Evolutionary conservation across 2,888 invertebrate species (phyloP), one percentile per base, ranked within the genome.

Genomic region (Odontothrips loti): DNA sequence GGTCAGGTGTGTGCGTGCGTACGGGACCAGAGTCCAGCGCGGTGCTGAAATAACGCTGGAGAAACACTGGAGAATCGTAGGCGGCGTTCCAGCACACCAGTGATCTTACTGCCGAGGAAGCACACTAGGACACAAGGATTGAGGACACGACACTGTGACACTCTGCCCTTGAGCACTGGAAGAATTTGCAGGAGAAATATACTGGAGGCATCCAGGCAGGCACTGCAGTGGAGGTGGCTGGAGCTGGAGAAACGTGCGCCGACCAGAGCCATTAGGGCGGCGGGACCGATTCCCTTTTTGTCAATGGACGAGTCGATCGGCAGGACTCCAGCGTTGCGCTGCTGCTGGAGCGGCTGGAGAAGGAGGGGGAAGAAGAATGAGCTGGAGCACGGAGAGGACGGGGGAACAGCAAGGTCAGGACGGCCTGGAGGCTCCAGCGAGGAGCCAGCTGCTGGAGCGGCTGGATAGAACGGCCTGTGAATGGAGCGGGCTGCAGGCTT

Each of bases 241-340:
- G 15, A 6, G 58, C 51, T 51, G 51, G 51, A 51, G 51, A 20
- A 17, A 58, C 17, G 17, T 58, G 58, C 34, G 68, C 68, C 23
- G 27, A 3, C 68, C 23, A 27, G 8, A 27, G 68, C 68, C 10
- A 9, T 23, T 12, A 9, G 68, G 27, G 27, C 68, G 11, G 23
- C 68, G 27, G 27, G 23, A 27, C 27, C 23, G 68, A n/a, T 27
- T 27, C 68, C 23, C 68, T 75, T 75, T 75, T 75, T 75, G 68
- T 75, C 23, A 75, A 75, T 75, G 68, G 27, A 23, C 23, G 68
- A n/a, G 68, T 75, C 68, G 27, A 75, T 75, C 68, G 68, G 12
- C 51, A 20, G 20, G 51, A 20, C 23, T 58, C 58, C 58, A 23
- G 68, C 68, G 68, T 23, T 23, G 48, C 48, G 12, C 48, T 48